These are phyloP conservation scores for Hycleus phaleratus DNA, from an alignment of 1,140 invertebrate species.

Conservation along the genomic window DNA sequence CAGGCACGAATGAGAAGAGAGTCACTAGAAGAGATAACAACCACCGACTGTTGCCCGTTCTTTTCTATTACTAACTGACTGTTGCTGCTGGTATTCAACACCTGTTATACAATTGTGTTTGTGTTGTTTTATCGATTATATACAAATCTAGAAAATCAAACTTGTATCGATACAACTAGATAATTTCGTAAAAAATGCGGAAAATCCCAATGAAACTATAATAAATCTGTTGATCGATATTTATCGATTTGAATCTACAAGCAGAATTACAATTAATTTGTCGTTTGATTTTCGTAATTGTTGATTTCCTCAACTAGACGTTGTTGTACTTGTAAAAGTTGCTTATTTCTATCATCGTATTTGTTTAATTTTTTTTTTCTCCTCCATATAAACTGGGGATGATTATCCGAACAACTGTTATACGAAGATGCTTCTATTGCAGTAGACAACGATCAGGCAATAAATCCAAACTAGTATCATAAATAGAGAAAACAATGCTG, in stretches of 20 bases:
- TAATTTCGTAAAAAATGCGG: background rate
- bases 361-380: background rate
- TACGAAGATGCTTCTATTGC: conserved; percentile 14
- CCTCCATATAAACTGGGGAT: conserved; percentile 23
- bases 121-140: background rate
- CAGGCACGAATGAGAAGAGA: background rate
- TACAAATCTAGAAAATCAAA: too few relatives aligned
- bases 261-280: conserved; percentile 33
- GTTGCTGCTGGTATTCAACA: background rate
- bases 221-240: conserved; percentile 7
- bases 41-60: background rate
- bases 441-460: conserved; percentile 21
- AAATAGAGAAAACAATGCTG: conserved; percentile 26
- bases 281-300: conserved; percentile 28
- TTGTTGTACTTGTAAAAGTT: conserved; percentile 6
- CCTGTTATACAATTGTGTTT: background rate
- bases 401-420: conserved; percentile 27
- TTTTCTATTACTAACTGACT: too few relatives aligned
- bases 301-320: conserved; percentile 23
- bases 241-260: conserved; percentile 21
- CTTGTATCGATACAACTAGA: too few relatives aligned
- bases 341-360: background rate
- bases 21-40: background rate
- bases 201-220: background rate
- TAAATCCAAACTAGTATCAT: conserved; percentile 22